These are phyloP conservation scores for Myotis daubentonii DNA, from an alignment of 2,797 vertebrate species.

Conservation along the genomic window DNA sequence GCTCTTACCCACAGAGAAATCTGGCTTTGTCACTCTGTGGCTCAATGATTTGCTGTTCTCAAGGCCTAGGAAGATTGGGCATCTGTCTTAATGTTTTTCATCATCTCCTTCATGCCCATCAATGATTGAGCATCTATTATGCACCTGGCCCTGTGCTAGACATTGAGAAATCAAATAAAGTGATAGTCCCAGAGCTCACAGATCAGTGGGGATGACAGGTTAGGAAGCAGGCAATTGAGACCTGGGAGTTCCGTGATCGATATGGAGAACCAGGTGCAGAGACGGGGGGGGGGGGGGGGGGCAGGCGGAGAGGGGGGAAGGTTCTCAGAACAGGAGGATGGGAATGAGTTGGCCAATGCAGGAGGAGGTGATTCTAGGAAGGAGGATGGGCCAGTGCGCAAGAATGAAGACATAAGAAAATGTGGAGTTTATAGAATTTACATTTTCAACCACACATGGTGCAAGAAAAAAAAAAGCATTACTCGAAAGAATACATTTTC, in stretches of 20 bases:
- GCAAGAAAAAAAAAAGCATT: neutral
- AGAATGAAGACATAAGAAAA: neutral
- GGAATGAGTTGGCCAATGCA: neutral
- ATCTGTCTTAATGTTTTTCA: neutral
- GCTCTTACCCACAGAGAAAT: neutral
- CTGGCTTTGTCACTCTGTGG: neutral
- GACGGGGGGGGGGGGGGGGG: neutral
- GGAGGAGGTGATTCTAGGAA: neutral
- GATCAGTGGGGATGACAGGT: neutral
- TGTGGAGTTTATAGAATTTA: neutral
- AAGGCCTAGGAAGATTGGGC: neutral
- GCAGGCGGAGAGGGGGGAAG: no score
- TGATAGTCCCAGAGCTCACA: neutral
- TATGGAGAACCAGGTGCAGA: neutral
- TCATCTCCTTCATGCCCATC: neutral
- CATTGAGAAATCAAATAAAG: neutral
- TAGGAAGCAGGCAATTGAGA: neutral
- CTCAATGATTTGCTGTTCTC: neutral
- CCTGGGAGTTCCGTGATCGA: neutral
- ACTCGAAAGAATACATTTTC: neutral
- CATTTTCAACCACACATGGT: neutral
- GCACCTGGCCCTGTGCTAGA: neutral
- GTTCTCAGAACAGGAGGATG: neutral
- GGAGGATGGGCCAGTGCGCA: neutral
- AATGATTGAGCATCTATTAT: neutral